A percentile compares a stretch with the other conserved stretches of the same genome.
phyloP scores from a whole-genome alignment of 2,113 vertebrate species.

The Amphiprion percula region DNA sequence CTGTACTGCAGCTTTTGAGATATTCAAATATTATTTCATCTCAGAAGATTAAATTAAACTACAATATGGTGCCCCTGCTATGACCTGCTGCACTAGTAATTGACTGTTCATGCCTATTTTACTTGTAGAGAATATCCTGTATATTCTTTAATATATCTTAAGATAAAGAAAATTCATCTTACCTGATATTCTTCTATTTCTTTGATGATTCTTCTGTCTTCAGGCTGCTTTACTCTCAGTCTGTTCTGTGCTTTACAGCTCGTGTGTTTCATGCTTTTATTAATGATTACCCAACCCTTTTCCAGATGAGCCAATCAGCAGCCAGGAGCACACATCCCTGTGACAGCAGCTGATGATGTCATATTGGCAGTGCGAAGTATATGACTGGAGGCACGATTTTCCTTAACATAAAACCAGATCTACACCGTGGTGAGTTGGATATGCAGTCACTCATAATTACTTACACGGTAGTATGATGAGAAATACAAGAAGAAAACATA shows the following conservation, averaged over 20 bases:
- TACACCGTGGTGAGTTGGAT: no score
- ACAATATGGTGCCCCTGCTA: background rate
- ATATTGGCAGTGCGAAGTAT: conserved; percentile 6
- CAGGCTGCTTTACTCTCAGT: conserved; percentile 2
- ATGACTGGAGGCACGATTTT: background rate
- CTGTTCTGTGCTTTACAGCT: conserved; percentile 13
- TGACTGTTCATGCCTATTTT: no score
- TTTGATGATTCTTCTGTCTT: conserved; percentile 4
- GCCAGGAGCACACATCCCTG: conserved; percentile 17
- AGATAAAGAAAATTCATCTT: conserved; percentile 18
- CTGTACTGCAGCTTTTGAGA: no score
- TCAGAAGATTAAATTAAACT: no score
- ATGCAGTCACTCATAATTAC: no score
- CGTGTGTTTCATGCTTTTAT: conserved; percentile 67
- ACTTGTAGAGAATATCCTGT: background rate
- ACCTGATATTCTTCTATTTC: conserved; percentile 52
- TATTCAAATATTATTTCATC: no score
- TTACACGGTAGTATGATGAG: no score
- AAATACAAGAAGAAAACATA: no score
- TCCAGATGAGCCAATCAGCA: conserved; percentile 64
- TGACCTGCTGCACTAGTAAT: background rate
- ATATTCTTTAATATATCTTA: background rate
- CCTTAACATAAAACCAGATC: no score
- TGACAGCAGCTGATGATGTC: conserved; percentile 47
- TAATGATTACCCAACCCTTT: conserved; percentile 69